Base-by-base conservation (phyloP, 2,888 invertebrate genomes). In the Glaucopsyche alexis region DNA sequence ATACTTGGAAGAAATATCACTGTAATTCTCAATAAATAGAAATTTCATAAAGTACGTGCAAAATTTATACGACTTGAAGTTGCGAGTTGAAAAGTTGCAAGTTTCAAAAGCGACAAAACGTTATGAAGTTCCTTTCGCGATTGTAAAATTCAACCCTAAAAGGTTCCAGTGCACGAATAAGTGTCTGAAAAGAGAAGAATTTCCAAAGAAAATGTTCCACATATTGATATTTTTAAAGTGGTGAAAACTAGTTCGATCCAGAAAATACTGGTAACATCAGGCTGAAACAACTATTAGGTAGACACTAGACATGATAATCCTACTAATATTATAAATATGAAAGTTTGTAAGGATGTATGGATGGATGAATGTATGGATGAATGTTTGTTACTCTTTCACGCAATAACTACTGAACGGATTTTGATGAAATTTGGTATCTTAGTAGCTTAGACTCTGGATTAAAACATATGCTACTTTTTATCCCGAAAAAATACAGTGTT, bases 101-200 rank as follows among this genome's bases (percentile, higher is more conserved):
- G 77, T 77, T 78, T 75, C 76, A 78, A 81, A 84, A 82, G 80
- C 74, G 73, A 77, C 75, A 74, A 76, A 76, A 76, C 78, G 74
- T 73, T 73, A 71, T 76, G 76, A 79, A 82, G 82, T 83, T 85
- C 82, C 79, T 79, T 81, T 80, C 82, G 81, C 84, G 83, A 83
- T 83, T 84, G 84, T 84, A 77, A 79, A 81, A 84, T 84, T 84
- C 74, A 77, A 76, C 77, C 77, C 74, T 76, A 75, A 78, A 77
- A 74, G 65, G 66, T 76, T 74, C 77, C 74, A 76, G 72, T 72
- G 74, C 77, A 77, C 74, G 74, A 77, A 76, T 76, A 77, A 69
- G 78, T 86, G 85, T 86, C 86, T 86, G 86, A 42, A 84, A 85
- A 77, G 73, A 76, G 52, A 42, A 67, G 52, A 66, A 40, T 71